These are phyloP conservation scores for Colletes gigas DNA, from an alignment of 1,140 invertebrate species.

Conservation along the genomic window DNA sequence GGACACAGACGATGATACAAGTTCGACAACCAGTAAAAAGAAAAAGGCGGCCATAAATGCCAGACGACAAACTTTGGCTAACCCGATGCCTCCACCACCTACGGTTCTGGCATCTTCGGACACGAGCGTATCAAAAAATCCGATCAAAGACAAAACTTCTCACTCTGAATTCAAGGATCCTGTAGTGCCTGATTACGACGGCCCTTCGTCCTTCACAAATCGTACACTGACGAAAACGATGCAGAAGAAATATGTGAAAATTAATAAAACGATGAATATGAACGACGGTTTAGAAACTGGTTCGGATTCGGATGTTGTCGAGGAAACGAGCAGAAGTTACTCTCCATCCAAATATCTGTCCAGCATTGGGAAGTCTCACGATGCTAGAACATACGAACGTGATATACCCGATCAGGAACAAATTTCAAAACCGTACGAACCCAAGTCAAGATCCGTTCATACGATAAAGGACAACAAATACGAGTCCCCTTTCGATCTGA, in stretches of 20 bases:
- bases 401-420: slow-evolving; percentile 51
- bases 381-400: slow-evolving; percentile 54
- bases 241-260: slow-evolving; percentile 74
- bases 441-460: slow-evolving; percentile 52
- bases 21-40: slow-evolving; percentile 64
- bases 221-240: slow-evolving; percentile 59
- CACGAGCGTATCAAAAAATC: slow-evolving; percentile 56
- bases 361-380: slow-evolving; percentile 55
- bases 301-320: slow-evolving; percentile 79
- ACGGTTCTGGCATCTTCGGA: slow-evolving; percentile 37
- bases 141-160: slow-evolving; percentile 62
- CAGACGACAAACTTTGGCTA: slow-evolving; percentile 76
- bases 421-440: slow-evolving; percentile 51
- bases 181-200: slow-evolving; percentile 52
- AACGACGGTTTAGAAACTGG: slow-evolving; percentile 84
- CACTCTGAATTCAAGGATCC: slow-evolving; percentile 66
- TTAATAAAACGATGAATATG: slow-evolving; percentile 74
- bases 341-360: slow-evolving; percentile 51
- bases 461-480: slow-evolving; percentile 66
- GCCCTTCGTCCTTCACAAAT: slow-evolving; percentile 36
- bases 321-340: slow-evolving; percentile 64
- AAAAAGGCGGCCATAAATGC: slow-evolving; percentile 67
- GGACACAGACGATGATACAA: slow-evolving; percentile 75
- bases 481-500: slow-evolving; percentile 64
- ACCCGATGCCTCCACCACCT: slow-evolving; percentile 78